Conservation (phyloP, 2,113 vertebrate species). For the Oncorhynchus keta region DNA sequence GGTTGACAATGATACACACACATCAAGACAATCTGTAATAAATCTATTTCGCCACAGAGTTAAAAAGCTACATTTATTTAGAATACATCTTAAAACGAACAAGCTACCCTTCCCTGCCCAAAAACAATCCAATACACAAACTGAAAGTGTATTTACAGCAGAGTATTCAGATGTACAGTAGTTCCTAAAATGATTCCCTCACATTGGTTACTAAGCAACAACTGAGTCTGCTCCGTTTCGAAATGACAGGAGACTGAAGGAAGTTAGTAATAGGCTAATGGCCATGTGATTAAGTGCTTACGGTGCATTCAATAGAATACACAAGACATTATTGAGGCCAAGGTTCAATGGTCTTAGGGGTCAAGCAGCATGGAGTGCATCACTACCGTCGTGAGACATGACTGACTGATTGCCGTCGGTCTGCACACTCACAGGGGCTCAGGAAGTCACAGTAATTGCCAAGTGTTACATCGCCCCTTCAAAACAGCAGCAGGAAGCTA, state of each 20-base stretch:
- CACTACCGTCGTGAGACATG: neutral
- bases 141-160: conserved; percentile 72
- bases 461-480: neutral
- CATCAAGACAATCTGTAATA: conserved; percentile 17
- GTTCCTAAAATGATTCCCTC: conserved; percentile 50
- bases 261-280: neutral
- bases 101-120: conserved; percentile 57
- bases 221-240: conserved; percentile 47
- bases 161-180: conserved; percentile 70
- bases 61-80: conserved; percentile 68
- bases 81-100: conserved; percentile 35
- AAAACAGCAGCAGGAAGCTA: neutral
- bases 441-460: neutral
- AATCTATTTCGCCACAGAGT: conserved; percentile 30
- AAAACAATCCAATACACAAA: conserved; percentile 50
- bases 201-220: conserved; percentile 72
- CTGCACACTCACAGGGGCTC: neutral
- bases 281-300: neutral
- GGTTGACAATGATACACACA: neutral
- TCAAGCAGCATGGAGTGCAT: neutral
- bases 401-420: neutral
- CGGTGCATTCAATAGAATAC: neutral
- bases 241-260: neutral
- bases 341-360: neutral
- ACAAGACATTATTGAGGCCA: neutral